Evolutionary conservation across 2,113 vertebrate species (phyloP).

Genomic region (Hippopotamus amphibius): DNA sequence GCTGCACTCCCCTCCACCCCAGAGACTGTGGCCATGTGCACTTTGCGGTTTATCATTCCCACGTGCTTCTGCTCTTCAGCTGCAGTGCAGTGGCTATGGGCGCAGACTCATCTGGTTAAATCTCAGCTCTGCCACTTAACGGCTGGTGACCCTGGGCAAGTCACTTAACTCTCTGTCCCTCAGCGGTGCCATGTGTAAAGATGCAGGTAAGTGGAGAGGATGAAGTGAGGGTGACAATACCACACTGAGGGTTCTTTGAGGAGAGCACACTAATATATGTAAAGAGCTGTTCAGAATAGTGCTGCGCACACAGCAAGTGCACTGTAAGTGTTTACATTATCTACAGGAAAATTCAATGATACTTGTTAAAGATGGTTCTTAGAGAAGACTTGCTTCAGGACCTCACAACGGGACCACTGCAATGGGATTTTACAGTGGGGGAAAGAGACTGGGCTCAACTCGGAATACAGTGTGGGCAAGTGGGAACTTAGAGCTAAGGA

Average conservation of each 20-base stretch:
- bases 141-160: not conserved
- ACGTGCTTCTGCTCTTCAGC: not conserved
- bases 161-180: not conserved
- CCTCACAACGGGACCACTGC: too few species aligned
- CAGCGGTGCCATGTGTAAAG: not conserved
- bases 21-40: fast-evolving
- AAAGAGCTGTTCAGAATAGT: not conserved
- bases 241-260: not conserved
- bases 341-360: not conserved
- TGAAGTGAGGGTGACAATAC: not conserved
- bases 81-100: not conserved
- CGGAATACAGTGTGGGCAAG: fast-evolving
- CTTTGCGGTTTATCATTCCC: too few species aligned
- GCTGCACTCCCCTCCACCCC: too few species aligned
- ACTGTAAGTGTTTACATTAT: not conserved
- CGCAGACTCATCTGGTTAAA: not conserved
- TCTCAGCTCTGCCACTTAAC: not conserved
- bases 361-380: not conserved
- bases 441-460: not conserved
- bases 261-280: not conserved
- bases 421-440: not conserved
- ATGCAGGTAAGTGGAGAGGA: not conserved
- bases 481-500: not conserved
- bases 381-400: too few species aligned
- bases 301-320: not conserved